A percentile compares a stretch with the other conserved stretches of the same genome.
phyloP scores from a whole-genome alignment of 2,797 vertebrate genomes.

The Leptoclinus maculatus region DNA sequence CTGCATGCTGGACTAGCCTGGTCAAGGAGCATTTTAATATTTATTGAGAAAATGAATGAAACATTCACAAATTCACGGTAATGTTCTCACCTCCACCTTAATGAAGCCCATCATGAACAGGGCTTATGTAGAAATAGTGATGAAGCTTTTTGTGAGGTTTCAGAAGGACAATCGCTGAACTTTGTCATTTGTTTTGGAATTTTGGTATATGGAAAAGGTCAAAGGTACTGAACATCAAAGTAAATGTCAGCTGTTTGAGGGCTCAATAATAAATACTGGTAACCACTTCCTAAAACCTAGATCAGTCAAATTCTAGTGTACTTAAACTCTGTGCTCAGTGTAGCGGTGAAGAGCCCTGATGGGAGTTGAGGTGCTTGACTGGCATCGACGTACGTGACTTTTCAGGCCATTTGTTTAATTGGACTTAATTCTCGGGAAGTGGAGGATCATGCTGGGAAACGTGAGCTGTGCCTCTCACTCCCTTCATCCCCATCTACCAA shows the following conservation, averaged over 20 bases:
- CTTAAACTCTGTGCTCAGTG: slow-evolving; percentile 6
- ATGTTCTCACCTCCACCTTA: too few species aligned
- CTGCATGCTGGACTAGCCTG: not conserved
- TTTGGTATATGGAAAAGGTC: not conserved
- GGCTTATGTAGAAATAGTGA: too few species aligned
- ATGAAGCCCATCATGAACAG: too few species aligned
- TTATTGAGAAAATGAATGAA: too few species aligned
- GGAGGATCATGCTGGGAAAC: slow-evolving; percentile 31
- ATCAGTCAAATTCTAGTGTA: not conserved
- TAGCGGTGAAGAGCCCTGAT: not conserved
- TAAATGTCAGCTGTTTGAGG: not conserved
- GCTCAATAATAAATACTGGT: not conserved
- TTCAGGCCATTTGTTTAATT: slow-evolving; percentile 40
- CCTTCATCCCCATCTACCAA: not conserved
- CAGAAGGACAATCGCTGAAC: not conserved
- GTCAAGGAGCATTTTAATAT: not conserved
- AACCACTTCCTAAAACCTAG: not conserved
- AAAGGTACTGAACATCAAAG: not conserved
- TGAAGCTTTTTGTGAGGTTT: not conserved
- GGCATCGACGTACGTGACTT: slow-evolving; percentile 19
- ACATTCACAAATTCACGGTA: too few species aligned
- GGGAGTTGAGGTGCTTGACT: slow-evolving; percentile 24
- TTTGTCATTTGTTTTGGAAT: not conserved
- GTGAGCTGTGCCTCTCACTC: not conserved
- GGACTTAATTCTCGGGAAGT: slow-evolving; percentile 28